Conservation (phyloP, 2,113 vertebrate genomes). For the Thermophis baileyi region DNA sequence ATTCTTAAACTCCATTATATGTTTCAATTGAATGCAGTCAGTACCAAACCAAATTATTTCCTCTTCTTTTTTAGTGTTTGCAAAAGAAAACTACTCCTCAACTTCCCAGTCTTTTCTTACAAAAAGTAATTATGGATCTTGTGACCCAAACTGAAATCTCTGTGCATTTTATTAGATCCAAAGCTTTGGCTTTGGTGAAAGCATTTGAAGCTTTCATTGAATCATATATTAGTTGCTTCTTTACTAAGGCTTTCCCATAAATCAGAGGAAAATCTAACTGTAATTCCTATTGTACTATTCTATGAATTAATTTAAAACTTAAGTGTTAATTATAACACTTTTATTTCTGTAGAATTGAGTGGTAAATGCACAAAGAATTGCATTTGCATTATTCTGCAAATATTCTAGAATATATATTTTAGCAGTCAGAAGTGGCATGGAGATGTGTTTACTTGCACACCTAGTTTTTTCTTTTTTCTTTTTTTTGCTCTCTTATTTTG, state of each 20-base stretch:
- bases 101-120: conserved; percentile 39
- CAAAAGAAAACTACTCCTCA: conserved; percentile 19
- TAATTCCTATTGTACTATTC: neutral
- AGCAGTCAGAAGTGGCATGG: conserved; percentile 31
- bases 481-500: neutral
- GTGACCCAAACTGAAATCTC: conserved; percentile 3
- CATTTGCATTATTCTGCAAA: neutral
- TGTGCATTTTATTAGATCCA: neutral
- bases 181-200: neutral
- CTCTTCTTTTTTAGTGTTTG: conserved; percentile 27
- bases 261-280: neutral
- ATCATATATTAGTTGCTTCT: neutral
- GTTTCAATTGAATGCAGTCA: conserved; percentile 51
- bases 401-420: neutral
- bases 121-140: conserved; percentile 23
- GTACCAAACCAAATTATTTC: conserved; percentile 54
- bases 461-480: neutral
- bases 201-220: neutral
- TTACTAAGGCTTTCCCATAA: conserved; percentile 6
- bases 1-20: conserved; percentile 24
- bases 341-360: neutral
- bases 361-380: neutral
- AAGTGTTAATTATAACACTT: neutral
- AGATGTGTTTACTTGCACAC: conserved; percentile 35
- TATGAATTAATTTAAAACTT: neutral